phyloP scores from a whole-genome alignment of 2,797 vertebrate species.

The Danio kyathit region DNA sequence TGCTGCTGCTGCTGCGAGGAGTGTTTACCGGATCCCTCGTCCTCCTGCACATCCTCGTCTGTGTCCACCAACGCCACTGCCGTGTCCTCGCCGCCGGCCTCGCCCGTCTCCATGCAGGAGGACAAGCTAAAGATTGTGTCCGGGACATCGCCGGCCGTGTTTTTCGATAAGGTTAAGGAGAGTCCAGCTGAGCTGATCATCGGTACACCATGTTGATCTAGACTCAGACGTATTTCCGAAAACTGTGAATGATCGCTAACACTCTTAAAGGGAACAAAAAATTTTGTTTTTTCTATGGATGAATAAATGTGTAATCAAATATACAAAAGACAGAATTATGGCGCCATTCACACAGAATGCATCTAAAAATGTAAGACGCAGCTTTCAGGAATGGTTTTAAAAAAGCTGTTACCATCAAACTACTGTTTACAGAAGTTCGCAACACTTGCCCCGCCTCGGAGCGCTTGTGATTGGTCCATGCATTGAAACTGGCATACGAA shows the following conservation, averaged over 20 bases:
- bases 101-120: conserved; percentile 65
- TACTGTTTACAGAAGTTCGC: too few species aligned
- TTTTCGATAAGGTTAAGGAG: conserved; percentile 81
- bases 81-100: conserved; percentile 57
- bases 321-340: too few species aligned
- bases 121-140: conserved; percentile 76
- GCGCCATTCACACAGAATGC: too few species aligned
- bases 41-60: conserved; percentile 66
- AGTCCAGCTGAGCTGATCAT: conserved; percentile 76
- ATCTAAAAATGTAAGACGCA: too few species aligned
- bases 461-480: too few species aligned
- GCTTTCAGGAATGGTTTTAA: too few species aligned
- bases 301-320: too few species aligned
- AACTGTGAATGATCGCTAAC: conserved; percentile 54
- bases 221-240: background rate
- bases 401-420: too few species aligned
- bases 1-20: conserved; percentile 94
- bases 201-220: conserved; percentile 88
- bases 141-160: conserved; percentile 75
- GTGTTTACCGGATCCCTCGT: conserved; percentile 70
- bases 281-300: too few species aligned
- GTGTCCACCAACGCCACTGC: conserved; percentile 54
- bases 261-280: background rate
- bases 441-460: too few species aligned
- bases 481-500: too few species aligned